Percentiles rank a stretch among this genome's conserved stretches.
Conservation (phyloP, 2,113 vertebrate species). For the Collichthys lucidus region DNA sequence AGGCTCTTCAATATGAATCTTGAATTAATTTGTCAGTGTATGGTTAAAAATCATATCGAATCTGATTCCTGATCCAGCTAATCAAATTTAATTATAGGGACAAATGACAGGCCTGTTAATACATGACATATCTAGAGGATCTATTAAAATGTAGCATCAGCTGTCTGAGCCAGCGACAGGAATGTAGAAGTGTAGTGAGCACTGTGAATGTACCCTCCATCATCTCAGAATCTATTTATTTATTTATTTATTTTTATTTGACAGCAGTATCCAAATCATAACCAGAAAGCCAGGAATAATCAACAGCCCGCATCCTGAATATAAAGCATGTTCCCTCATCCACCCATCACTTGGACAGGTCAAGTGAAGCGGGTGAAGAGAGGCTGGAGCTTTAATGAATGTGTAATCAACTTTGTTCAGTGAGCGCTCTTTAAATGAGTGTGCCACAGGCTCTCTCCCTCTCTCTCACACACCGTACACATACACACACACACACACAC, state of each 20-base stretch:
- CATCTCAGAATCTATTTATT: constrained; percentile 12
- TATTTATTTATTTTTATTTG: constrained; percentile 14
- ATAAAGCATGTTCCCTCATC: not conserved
- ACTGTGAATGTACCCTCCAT: not conserved
- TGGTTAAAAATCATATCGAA: not conserved
- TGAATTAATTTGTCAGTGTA: not conserved
- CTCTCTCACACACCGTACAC: constrained; percentile 12
- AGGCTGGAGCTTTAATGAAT: constrained; percentile 67
- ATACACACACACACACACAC: constrained; percentile 7
- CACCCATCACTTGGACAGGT: constrained; percentile 26
- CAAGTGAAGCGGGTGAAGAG: constrained; percentile 45
- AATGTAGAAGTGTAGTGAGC: constrained; percentile 2
- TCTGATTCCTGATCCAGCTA: not conserved
- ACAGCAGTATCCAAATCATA: not conserved
- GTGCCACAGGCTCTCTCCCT: constrained; percentile 2
- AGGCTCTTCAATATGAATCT: not conserved
- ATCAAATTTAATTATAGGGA: not conserved
- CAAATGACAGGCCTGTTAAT: constrained; percentile 2
- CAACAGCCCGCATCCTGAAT: not conserved
- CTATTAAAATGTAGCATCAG: constrained; percentile 21
- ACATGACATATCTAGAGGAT: constrained; percentile 3
- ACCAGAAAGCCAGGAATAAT: constrained; percentile 19
- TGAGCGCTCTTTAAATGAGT: constrained; percentile 51
- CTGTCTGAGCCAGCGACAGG: constrained; percentile 29
- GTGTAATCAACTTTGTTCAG: constrained; percentile 71